Evolutionary conservation across 2,888 invertebrate species (phyloP).

Genomic region (Macropis europaea): DNA sequence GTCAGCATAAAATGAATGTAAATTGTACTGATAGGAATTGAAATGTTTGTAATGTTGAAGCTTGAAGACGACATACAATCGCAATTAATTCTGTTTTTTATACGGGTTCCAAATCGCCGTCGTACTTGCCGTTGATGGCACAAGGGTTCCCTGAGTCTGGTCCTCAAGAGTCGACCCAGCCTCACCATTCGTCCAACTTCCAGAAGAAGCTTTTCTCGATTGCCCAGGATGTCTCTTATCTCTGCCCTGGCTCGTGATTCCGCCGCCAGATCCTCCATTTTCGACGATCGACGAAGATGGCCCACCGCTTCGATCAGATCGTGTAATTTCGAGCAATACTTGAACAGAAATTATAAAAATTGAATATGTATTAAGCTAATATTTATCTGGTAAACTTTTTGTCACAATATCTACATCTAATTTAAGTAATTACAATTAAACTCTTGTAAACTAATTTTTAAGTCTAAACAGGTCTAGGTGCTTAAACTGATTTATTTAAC

Average conservation of each 20-base stretch:
- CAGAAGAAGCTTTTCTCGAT: slow-evolving; percentile 84
- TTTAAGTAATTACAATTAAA: too few relatives aligned
- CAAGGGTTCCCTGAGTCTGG: slow-evolving; percentile 85
- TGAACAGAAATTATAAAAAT: slow-evolving; percentile 21
- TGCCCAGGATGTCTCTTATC: slow-evolving; percentile 82
- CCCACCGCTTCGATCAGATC: slow-evolving; percentile 83
- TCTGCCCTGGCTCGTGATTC: slow-evolving; percentile 60
- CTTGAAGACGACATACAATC: too few relatives aligned
- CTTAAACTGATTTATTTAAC: too few relatives aligned
- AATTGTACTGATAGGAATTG: too few relatives aligned
- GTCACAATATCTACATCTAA: too few relatives aligned
- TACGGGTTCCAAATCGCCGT: not conserved
- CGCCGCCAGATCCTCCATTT: slow-evolving; percentile 31
- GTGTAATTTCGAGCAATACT: slow-evolving; percentile 84
- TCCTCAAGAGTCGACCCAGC: slow-evolving; percentile 85
- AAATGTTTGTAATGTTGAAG: too few relatives aligned
- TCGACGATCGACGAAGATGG: slow-evolving; percentile 52
- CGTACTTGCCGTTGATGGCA: slow-evolving; percentile 72
- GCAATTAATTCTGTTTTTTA: too few relatives aligned
- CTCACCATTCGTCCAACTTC: slow-evolving; percentile 88
- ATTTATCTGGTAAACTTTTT: too few relatives aligned
- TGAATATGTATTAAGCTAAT: not conserved
- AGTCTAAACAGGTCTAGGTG: too few relatives aligned
- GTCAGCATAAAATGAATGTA: too few relatives aligned
- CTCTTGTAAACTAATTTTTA: too few relatives aligned